Conservation (phyloP, 2,888 invertebrate species). For the Stenolophus ochropezus region DNA sequence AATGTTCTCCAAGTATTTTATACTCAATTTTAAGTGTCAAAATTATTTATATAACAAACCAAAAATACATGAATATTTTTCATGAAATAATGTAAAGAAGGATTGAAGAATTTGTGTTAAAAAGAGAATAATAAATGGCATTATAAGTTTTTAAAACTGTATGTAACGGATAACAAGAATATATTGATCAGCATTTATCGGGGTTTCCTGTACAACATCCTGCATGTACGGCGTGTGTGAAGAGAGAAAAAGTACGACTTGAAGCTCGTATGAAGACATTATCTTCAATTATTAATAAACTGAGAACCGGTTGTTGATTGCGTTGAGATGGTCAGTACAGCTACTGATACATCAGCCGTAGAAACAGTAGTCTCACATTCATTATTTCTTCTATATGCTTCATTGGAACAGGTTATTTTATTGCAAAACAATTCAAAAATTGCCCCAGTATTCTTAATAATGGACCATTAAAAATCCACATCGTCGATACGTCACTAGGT, state of each 20-base stretch:
- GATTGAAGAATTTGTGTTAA: too few relatives aligned
- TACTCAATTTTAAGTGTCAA: too few relatives aligned
- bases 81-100: too few relatives aligned
- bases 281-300: constrained; percentile 50
- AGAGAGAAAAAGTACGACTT: background rate
- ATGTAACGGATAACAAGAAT: background rate
- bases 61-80: too few relatives aligned
- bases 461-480: too few relatives aligned
- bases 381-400: background rate
- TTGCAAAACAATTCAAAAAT: too few relatives aligned
- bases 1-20: too few relatives aligned
- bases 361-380: background rate
- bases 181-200: background rate
- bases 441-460: too few relatives aligned
- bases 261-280: constrained; percentile 29
- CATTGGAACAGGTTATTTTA: too few relatives aligned
- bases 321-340: background rate
- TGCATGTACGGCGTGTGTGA: background rate
- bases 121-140: too few relatives aligned
- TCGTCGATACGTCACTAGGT: too few relatives aligned
- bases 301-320: constrained; percentile 32
- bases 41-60: too few relatives aligned
- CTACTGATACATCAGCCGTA: background rate
- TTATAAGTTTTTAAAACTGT: background rate
- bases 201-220: background rate